These are phyloP conservation scores for Accipiter cooperii DNA, from an alignment of 2,113 vertebrate species.

Conservation along the genomic window DNA sequence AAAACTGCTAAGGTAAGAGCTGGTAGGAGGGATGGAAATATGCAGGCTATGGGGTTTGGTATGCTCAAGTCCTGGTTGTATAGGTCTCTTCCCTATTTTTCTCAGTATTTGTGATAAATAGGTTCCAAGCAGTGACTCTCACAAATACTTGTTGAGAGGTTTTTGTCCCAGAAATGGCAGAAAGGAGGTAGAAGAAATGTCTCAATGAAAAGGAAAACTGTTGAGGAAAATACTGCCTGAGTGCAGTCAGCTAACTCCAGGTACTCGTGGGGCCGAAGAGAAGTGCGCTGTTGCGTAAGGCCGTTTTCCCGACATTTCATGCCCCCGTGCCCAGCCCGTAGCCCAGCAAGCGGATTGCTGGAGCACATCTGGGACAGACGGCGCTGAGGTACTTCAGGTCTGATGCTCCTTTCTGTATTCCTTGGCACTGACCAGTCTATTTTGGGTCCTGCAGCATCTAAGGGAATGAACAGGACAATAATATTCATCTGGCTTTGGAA, in stretches of 20 bases:
- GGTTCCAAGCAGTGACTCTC: background rate
- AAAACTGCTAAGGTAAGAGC: background rate
- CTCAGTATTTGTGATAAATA: background rate
- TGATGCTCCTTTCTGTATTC: background rate
- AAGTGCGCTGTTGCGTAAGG: background rate
- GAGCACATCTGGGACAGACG: background rate
- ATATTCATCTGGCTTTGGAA: background rate
- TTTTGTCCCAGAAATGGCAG: background rate
- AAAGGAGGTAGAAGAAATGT: background rate
- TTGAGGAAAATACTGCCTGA: background rate
- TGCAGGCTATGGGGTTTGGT: background rate
- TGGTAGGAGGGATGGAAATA: background rate
- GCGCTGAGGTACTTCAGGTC: background rate
- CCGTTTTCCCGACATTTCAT: background rate
- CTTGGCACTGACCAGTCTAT: background rate
- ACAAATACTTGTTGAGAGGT: background rate
- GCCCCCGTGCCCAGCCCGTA: background rate
- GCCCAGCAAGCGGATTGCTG: background rate
- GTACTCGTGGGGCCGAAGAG: accelerated
- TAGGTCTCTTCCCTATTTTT: background rate
- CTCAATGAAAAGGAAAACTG: background rate
- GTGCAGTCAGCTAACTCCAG: background rate
- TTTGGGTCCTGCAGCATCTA: background rate
- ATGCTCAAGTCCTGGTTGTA: background rate
- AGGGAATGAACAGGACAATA: background rate